Conservation (phyloP, 2,888 invertebrate genomes). For the Anorthoa munda region DNA sequence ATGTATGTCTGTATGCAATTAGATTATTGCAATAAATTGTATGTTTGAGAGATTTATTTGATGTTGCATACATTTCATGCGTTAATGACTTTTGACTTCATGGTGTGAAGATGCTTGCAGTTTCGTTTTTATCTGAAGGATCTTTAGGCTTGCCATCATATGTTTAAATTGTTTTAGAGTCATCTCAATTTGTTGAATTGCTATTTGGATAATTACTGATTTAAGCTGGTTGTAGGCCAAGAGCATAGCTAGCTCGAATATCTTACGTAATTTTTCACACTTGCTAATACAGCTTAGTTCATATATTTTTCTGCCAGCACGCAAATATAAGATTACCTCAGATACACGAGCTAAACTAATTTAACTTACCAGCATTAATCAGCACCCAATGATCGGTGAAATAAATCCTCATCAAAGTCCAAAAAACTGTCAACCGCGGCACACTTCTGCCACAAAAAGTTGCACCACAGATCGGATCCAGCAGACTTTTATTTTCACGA, state of each 20-base stretch:
- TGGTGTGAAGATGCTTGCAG: not conserved
- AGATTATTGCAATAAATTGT: slow-evolving; percentile 60
- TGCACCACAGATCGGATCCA: slow-evolving; percentile 51
- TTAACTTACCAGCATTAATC: not conserved
- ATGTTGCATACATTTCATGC: slow-evolving; percentile 45
- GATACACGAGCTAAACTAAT: not conserved
- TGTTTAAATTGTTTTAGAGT: slow-evolving; percentile 9
- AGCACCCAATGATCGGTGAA: not conserved
- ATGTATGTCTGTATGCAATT: slow-evolving; percentile 52
- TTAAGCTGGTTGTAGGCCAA: not conserved
- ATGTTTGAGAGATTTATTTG: slow-evolving; percentile 54
- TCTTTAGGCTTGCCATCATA: not conserved
- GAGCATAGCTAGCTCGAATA: not conserved
- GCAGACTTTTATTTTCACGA: slow-evolving; percentile 58
- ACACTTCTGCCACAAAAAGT: slow-evolving; percentile 52
- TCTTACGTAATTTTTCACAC: not conserved
- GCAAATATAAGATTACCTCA: not conserved
- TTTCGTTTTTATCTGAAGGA: not conserved
- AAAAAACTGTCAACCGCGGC: slow-evolving; percentile 44
- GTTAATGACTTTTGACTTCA: slow-evolving; percentile 23
- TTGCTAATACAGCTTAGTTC: not conserved
- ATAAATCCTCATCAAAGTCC: slow-evolving; percentile 29
- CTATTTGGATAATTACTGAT: not conserved
- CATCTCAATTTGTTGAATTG: not conserved
- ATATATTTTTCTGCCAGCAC: not conserved